Evolutionary conservation across 2,797 vertebrate species (phyloP), one percentile per base, ranked within the genome.

Genomic region (Aphelocoma californica): DNA sequence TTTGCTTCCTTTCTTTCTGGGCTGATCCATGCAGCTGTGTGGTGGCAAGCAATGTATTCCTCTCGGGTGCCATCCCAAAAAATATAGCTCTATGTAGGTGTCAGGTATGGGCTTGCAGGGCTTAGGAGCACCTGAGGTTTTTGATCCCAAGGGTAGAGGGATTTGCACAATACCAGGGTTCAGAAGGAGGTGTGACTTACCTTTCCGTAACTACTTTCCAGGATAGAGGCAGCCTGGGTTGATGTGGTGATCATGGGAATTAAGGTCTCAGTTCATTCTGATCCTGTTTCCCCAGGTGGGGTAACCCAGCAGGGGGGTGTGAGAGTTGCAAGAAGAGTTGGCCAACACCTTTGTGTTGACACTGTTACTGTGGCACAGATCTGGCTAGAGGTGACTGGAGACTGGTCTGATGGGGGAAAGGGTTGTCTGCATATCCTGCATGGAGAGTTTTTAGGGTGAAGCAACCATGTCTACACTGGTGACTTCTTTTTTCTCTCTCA

Each of bases 11-110:
- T 81, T 9, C n/a, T 25, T n/a, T 24, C 45, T 60, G 36, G 53
- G 34, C 26, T 50, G 57, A 61, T 67, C 67, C 10, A 1, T 21
- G 40, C 44, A 47, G n/a, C 40, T 58, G 18, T 2, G 4, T 65
- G 48, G 51, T 70, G 51, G 18, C 23, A 29, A 78, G 57, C 29
- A 45, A 36, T 21, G 19, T 7, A 3, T 47, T 89, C 29, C 32
- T 65, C 16, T 86, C 0, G 0, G 1, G 2, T 56, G 38, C 81
- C 34, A 1, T 42, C n/a, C 56, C 7, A 3, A 51, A 61, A 57
- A 70, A 32, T 21, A 21, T 3, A 36, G 18, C 65, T 78, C 75
- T 74, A 32, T 42, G 40, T n/a, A 47, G 60, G 11, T 8, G 23
- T 67, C 45, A 28, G 36, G n/a, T 57, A 9, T 16, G 66, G 40